Percentiles rank a stretch among this genome's conserved stretches.
Evolutionary conservation across 2,888 invertebrate species (phyloP).

Genomic region (Polydesmus complanatus): DNA sequence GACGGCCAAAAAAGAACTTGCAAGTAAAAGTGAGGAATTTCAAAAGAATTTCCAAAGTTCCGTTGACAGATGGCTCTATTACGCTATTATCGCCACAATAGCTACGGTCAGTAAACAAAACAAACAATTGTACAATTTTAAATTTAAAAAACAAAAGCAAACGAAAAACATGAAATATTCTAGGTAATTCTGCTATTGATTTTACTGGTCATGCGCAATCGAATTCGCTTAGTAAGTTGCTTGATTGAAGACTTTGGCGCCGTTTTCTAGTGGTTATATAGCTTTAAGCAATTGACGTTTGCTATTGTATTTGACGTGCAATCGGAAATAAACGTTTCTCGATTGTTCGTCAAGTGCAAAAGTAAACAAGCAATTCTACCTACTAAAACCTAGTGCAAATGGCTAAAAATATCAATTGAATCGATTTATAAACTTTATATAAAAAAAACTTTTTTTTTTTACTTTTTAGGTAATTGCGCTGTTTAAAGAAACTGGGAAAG

Average conservation of each 20-base stretch:
- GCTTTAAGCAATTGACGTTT: background rate
- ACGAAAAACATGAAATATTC: no score
- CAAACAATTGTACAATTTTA: background rate
- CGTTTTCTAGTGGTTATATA: background rate
- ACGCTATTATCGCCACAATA: conserved; percentile 45
- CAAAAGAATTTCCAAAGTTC: background rate
- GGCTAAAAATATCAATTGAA: no score
- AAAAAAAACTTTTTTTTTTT: background rate
- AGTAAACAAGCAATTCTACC: no score
- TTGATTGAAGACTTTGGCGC: no score
- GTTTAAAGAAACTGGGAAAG: conserved; percentile 52
- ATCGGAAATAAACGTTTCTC: no score
- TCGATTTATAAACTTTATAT: no score
- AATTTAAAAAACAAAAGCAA: no score
- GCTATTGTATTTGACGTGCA: no score
- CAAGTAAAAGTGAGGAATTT: background rate
- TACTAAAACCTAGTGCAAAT: no score
- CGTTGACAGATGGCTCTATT: conserved; percentile 37
- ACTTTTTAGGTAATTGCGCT: conserved; percentile 37
- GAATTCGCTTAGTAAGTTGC: conserved; percentile 43
- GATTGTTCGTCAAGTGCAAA: no score
- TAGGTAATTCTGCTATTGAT: conserved; percentile 40
- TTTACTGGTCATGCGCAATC: conserved; percentile 45
- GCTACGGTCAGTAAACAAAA: conserved; percentile 36
- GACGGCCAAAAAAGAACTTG: background rate